Evolutionary conservation across 2,797 vertebrate species (phyloP).

Genomic region (Orestias chungarensis): DNA sequence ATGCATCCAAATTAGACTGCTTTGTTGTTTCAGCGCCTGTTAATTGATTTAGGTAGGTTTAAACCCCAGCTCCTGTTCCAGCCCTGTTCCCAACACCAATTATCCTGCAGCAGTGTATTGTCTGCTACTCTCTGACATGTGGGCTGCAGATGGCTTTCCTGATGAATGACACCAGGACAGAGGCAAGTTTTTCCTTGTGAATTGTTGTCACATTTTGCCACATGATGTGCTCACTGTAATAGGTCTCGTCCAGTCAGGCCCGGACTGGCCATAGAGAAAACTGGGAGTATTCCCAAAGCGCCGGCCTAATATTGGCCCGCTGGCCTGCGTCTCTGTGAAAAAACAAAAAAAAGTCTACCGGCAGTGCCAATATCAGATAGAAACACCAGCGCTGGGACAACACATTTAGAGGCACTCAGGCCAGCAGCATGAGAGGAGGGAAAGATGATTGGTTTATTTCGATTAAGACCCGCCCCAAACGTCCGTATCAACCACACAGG

Average conservation of each 20-base stretch:
- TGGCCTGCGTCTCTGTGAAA: too few relatives aligned
- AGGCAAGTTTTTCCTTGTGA: slow-evolving; percentile 52
- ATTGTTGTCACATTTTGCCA: slow-evolving; percentile 58
- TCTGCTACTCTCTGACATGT: slow-evolving; percentile 62
- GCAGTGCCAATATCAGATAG: too few relatives aligned
- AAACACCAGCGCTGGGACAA: too few relatives aligned
- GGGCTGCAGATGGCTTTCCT: slow-evolving; percentile 68
- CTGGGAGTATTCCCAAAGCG: too few relatives aligned
- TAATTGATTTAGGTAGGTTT: slow-evolving; percentile 64
- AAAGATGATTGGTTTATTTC: too few relatives aligned
- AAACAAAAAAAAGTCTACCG: too few relatives aligned
- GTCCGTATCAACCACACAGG: too few relatives aligned
- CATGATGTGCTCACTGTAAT: slow-evolving; percentile 52
- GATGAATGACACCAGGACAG: slow-evolving; percentile 56
- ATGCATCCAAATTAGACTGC: slow-evolving; percentile 29
- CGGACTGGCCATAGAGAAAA: too few relatives aligned
- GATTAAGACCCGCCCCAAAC: too few relatives aligned
- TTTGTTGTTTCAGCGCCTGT: slow-evolving; percentile 40
- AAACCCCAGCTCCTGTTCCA: slow-evolving; percentile 24
- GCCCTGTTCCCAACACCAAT: slow-evolving; percentile 50
- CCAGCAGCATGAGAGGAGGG: too few relatives aligned
- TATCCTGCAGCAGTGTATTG: slow-evolving; percentile 60
- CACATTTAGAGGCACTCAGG: too few relatives aligned
- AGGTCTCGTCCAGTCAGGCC: slow-evolving; percentile 47
- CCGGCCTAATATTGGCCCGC: too few relatives aligned